These are phyloP conservation scores for Loripinus fragilis DNA, from an alignment of 2,888 invertebrate genomes.

Conservation along the genomic window DNA sequence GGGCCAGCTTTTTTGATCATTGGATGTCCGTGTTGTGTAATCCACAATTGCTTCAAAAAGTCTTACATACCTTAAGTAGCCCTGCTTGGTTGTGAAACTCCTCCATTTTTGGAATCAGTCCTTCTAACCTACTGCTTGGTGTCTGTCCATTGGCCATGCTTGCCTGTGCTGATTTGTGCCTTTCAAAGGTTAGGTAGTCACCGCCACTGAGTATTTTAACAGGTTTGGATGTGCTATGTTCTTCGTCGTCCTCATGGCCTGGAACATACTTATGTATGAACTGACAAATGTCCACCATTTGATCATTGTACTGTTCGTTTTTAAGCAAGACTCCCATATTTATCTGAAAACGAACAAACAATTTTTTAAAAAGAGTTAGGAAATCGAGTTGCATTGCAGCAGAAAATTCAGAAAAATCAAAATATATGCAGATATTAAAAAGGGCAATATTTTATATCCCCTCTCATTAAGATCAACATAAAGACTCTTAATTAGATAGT, in stretches of 20 bases:
- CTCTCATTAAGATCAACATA: neutral
- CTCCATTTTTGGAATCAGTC: conserved; percentile 47
- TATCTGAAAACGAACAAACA: too few species aligned
- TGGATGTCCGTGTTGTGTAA: too few species aligned
- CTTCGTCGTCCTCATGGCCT: conserved; percentile 28
- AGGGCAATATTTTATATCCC: neutral
- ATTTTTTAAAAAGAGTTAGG: neutral
- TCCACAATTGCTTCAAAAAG: too few species aligned
- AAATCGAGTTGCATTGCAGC: neutral
- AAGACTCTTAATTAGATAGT: neutral
- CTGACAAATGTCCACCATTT: conserved; percentile 44
- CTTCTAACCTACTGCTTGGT: conserved; percentile 38
- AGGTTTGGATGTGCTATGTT: conserved; percentile 15
- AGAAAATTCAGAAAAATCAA: neutral
- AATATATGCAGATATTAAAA: neutral
- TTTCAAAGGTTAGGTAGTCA: conserved; percentile 30
- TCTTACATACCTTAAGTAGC: conserved; percentile 23
- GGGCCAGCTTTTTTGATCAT: too few species aligned
- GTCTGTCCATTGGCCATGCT: conserved; percentile 41
- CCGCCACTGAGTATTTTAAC: conserved; percentile 30
- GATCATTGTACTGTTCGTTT: conserved; percentile 41
- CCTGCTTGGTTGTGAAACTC: conserved; percentile 48
- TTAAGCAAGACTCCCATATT: conserved; percentile 43
- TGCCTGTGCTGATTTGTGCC: conserved; percentile 28
- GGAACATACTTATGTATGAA: conserved; percentile 44